Evolutionary conservation across 2,888 invertebrate species (phyloP), one percentile per base, ranked within the genome.

Genomic region (Smittia aterrima): DNA sequence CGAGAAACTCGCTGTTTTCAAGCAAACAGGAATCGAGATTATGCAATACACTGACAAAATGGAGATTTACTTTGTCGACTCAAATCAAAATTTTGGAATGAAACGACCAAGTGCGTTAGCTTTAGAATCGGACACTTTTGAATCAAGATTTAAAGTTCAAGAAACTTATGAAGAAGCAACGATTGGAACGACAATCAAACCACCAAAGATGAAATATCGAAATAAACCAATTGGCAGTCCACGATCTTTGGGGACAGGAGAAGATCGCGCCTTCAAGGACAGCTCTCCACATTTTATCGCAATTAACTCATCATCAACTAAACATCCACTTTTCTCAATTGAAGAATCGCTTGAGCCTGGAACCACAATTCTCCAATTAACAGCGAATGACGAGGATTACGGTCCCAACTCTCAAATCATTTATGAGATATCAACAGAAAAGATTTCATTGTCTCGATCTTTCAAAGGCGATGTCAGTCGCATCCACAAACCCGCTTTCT

Each of bases 331-430:
- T 18, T 87, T 93, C 78, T 85, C 88, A 32, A 83, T 93, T 13
- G 88, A 90, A 7, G 93, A 93, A 83, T 90, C 90, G 79, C 85
- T 89, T 68, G 85, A 88, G 0, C 86, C 92, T 53, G 91, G 92
- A 7, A 86, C 88, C 0, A 85, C 88, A 22, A 85, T 93, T 75
- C 79, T 93, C 9, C 89, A 89, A 80, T 79, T 93, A 20, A 84
- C 87, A 73, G 93, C 93, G 0, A 83, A 87, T 75, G 93, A 93
- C 80, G 87, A 87, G 79, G 93, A 93, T 80, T 86, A 86, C 53
- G 90, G 88, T 0, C 83, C 84, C 27, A 92, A 93, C 79, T 88
- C 91, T 0, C 86, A 88, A 78, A 83, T 93, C 3, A 88, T 88
- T 78, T 93, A 92, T 79, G 88, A 89, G 79, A 87, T 92, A 76